phyloP scores from a whole-genome alignment of 2,797 vertebrate genomes.

The Sparus aurata region DNA sequence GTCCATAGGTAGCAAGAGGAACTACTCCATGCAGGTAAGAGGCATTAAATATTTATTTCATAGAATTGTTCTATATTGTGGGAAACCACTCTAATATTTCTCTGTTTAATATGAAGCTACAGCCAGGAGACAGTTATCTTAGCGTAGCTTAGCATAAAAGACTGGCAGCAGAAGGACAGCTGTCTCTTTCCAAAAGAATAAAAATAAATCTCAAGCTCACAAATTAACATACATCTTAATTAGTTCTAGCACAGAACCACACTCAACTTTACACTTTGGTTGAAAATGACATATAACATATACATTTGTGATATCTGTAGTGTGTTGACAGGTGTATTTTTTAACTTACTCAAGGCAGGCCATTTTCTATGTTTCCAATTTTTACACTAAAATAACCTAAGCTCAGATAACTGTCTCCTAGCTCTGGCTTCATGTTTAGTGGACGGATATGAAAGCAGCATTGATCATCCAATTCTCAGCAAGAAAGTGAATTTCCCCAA shows the following conservation, averaged over 20 bases:
- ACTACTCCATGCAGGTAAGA: too few relatives aligned
- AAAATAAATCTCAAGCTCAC: neutral
- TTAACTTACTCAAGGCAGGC: too few relatives aligned
- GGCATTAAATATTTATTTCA: too few relatives aligned
- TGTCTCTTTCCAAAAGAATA: neutral
- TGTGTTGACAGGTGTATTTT: too few relatives aligned
- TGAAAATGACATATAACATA: neutral
- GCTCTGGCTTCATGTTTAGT: too few relatives aligned
- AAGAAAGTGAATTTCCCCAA: neutral
- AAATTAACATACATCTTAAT: too few relatives aligned
- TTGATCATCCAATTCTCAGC: neutral
- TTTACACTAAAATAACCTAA: neutral
- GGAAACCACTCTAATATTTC: neutral
- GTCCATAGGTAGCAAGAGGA: too few relatives aligned
- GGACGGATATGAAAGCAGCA: neutral
- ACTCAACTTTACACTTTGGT: neutral
- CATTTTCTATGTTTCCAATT: neutral
- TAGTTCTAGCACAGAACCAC: neutral
- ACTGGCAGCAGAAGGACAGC: neutral
- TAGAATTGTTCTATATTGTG: neutral
- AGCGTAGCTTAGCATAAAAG: neutral
- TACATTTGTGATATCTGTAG: too few relatives aligned
- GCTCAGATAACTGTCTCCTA: neutral
- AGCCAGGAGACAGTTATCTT: too few relatives aligned
- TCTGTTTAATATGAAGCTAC: neutral